A percentile compares a stretch with the other conserved stretches of the same genome.
phyloP scores from a whole-genome alignment of 2,888 invertebrate genomes.

The Leptopilina myrica region DNA sequence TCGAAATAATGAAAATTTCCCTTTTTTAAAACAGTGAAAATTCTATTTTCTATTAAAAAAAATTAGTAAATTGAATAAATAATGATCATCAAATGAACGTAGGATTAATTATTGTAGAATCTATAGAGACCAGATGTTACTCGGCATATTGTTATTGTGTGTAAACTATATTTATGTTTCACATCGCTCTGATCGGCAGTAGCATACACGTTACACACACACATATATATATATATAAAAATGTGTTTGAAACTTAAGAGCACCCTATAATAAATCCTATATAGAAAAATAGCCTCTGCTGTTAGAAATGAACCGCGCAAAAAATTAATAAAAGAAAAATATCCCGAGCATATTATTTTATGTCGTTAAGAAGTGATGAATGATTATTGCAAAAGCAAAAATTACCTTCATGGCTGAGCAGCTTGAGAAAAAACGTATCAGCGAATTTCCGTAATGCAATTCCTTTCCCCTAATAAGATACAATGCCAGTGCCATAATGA shows the following conservation, averaged over 20 bases:
- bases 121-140: constrained; percentile 31
- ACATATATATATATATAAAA: no score
- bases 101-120: background rate
- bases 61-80: no score
- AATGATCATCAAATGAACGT: background rate
- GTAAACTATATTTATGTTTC: constrained; percentile 15
- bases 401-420: constrained; percentile 72
- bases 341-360: background rate
- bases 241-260: background rate
- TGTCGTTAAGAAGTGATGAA: background rate
- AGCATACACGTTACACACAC: constrained; percentile 12
- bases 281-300: no score
- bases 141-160: constrained; percentile 24
- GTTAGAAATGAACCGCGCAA: background rate
- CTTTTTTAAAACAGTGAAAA: no score
- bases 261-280: background rate
- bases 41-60: no score
- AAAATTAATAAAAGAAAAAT: background rate
- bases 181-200: background rate
- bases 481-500: constrained; percentile 69
- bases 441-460: constrained; percentile 66
- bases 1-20: no score
- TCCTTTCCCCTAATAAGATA: constrained; percentile 69
- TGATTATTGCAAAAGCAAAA: constrained; percentile 30
- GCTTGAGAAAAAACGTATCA: constrained; percentile 68